Base-by-base conservation (phyloP, 2,113 vertebrate species). In the Pampusana beccarii region DNA sequence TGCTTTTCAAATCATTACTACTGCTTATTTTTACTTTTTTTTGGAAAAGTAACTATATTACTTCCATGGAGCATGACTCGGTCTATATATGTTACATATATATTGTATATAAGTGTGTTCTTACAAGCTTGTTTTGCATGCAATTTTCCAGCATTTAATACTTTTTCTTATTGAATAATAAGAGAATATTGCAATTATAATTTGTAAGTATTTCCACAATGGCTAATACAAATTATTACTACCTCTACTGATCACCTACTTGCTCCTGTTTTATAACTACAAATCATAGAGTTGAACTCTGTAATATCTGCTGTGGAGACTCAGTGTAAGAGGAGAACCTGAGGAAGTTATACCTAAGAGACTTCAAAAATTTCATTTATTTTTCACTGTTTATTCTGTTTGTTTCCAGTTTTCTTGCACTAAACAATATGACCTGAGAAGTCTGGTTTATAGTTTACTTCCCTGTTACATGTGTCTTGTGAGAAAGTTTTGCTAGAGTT, bases 1-100 rank as follows among this genome's bases (percentile, higher is more conserved):
- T 94, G 36, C 50, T 95, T 92, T 86, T 90, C 26, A 82, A 90
- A 33, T 84, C 31, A 90, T 61, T 87, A 28, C 40, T 53, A 60
- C 36, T 82, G 23, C 7, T 78, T 50, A 56, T 29, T 74, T 78
- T 62, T 13, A 6, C 23, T 50, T 60, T 79, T 86, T 86, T 93
- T 58, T 81, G 66, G 17, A 23, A 60, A 77, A 79, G 36, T 13
- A 85, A 44, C 73, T 81, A 62, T 62, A 28, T 92, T 95, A 31
- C 60, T 94, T 50, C 56, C 46, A n/a, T 48, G 34, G 64, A 80
- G 7, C 53, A 81, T 79, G 34, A 56, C 40, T 74, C 54, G 42
- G 44, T 81, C n/a, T 65, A n/a, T 88, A 25, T 26, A 31, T 53
- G 29, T 60, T 74, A 28, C 14, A 46, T 46, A 46, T 46, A 9